These are phyloP conservation scores for Enteromius trimaculatus DNA, from an alignment of 2,797 vertebrate species.

Conservation along the genomic window DNA sequence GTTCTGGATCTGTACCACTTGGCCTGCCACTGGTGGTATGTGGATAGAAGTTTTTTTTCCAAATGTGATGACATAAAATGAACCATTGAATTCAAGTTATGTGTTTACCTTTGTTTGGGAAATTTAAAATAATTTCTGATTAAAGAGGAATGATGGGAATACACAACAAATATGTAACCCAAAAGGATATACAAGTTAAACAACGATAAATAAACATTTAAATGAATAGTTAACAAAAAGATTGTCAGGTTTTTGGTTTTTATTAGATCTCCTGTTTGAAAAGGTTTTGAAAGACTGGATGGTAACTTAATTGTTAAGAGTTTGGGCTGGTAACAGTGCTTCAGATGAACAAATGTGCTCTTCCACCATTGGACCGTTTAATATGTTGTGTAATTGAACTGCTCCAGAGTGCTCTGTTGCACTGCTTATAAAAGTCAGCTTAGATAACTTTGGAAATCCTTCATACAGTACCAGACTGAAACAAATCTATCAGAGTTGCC, in stretches of 20 bases:
- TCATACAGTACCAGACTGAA: neutral
- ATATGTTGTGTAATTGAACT: neutral
- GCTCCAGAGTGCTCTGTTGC: neutral
- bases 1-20: neutral
- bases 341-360: neutral
- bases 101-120: slow-evolving; percentile 16
- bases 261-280: neutral
- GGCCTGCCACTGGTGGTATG: neutral
- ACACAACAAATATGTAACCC: neutral
- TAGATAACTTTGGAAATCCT: neutral
- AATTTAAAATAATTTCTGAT: neutral
- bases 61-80: neutral
- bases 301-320: neutral
- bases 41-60: neutral
- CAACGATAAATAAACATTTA: neutral
- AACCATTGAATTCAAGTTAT: slow-evolving; percentile 23
- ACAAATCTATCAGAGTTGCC: neutral
- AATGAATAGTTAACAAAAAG: neutral
- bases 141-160: neutral
- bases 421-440: neutral
- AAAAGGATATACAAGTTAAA: neutral
- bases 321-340: neutral
- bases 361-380: neutral
- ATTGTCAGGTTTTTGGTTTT: neutral
- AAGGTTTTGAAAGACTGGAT: neutral